Evolutionary conservation across 2,113 vertebrate species (phyloP).

Genomic region (Corythornis vintsioides): DNA sequence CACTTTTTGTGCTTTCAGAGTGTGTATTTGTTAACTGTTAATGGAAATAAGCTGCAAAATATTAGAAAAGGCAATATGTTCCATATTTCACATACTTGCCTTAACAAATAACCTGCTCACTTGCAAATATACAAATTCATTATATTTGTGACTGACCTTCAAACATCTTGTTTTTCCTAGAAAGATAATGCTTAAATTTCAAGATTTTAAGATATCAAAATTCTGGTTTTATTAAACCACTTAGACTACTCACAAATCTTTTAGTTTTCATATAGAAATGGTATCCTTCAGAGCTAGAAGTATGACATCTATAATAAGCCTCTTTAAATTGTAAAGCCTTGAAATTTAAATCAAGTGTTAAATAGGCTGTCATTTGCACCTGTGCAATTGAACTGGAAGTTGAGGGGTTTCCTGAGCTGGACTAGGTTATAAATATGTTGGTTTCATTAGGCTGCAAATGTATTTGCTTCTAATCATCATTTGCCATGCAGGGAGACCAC

Average conservation of each 20-base stretch:
- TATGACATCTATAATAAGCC: neutral
- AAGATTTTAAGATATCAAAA: neutral
- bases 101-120: slow-evolving; percentile 57
- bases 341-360: slow-evolving; percentile 23
- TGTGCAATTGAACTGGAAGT: slow-evolving; percentile 6
- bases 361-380: slow-evolving; percentile 15
- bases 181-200: neutral
- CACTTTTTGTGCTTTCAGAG: neutral
- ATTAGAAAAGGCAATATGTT: neutral
- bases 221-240: neutral
- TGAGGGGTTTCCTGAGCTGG: neutral
- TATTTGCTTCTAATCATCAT: neutral
- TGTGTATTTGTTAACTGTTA: neutral
- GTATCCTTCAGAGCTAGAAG: neutral
- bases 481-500: neutral
- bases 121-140: slow-evolving; percentile 59
- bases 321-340: slow-evolving; percentile 42
- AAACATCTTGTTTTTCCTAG: neutral
- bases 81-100: slow-evolving; percentile 20
- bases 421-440: neutral
- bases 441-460: neutral
- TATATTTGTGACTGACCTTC: neutral
- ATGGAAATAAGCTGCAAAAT: slow-evolving; percentile 22
- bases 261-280: neutral
- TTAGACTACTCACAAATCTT: neutral